Base-by-base conservation (phyloP, 2,797 vertebrate genomes). In the Anisognathus igniventris region DNA sequence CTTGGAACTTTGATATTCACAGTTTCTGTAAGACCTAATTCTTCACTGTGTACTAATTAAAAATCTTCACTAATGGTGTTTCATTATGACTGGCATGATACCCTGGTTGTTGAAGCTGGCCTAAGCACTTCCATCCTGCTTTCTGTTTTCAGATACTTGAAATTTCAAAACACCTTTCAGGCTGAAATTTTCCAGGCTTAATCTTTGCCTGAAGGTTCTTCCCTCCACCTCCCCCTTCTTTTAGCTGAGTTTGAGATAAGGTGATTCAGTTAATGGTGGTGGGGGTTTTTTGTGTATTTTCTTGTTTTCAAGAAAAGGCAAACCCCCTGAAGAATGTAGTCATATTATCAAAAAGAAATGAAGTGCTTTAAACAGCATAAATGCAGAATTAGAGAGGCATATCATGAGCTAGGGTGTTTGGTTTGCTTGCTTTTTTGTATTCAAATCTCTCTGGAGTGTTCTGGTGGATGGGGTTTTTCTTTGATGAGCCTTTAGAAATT, bases 101-200 rank as follows among this genome's bases (percentile, higher is more conserved):
- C 39, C 72, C 1, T 58, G 40, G 24, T 35, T 65, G 44, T 74
- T 72, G 86, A 92, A 91, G 48, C 35, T 92, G 65, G 67, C 65
- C 68, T 70, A 66, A 95, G 72, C 58, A 66, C 94, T 90, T 94
- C 75, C 53, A 86, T 92, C 84, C 88, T 92, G 81, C 84, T 89
- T 90, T 90, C 94, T 90, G 88, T 90, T 94, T 96, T 92, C 83
- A 85, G 85, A 91, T 89, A 90, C 47, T 92, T 95, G 83, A 84
- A 73, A 82, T 95, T 94, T 95, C 81, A 90, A 93, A 95, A 93
- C 76, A 88, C 73, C 73, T 92, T 70, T 94, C 70, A 93, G 76
- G n/a, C 85, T 95, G 87, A 95, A 94, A 76, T 90, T 96, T 95
- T 96, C 82, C 85, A 91, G 91, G 72, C 94, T 95, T 97, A 96